Conservation (phyloP, 2,888 invertebrate genomes). For the Drepana falcataria region DNA sequence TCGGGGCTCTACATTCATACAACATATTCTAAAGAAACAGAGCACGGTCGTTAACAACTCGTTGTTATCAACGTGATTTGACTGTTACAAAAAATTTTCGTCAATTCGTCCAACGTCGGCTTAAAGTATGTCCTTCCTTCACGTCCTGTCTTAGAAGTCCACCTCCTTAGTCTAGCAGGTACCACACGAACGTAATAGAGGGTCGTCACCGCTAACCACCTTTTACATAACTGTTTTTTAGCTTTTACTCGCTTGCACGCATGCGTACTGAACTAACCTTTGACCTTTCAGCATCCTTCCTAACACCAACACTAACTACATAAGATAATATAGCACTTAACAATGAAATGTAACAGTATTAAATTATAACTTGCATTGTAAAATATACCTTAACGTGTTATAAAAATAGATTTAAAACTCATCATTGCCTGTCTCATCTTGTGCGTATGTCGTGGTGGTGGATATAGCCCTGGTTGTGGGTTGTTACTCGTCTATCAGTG, state of each 20-base stretch:
- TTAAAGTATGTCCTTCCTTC: slow-evolving; percentile 6
- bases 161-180: slow-evolving; percentile 26
- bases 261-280: slow-evolving; percentile 72
- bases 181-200: slow-evolving; percentile 28
- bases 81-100: neutral
- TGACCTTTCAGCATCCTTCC: slow-evolving; percentile 73
- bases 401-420: slow-evolving; percentile 12
- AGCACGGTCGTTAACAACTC: no score
- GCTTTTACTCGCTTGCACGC: slow-evolving; percentile 70
- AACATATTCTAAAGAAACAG: no score
- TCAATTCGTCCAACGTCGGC: neutral
- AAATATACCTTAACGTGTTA: neutral
- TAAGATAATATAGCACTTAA: slow-evolving; percentile 33
- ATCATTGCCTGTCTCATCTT: slow-evolving; percentile 55
- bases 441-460: slow-evolving; percentile 31
- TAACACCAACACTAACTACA: slow-evolving; percentile 63
- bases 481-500: slow-evolving; percentile 1
- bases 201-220: slow-evolving; percentile 63
- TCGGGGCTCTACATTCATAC: neutral
- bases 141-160: slow-evolving; percentile 19
- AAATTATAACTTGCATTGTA: neutral
- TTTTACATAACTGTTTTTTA: slow-evolving; percentile 42
- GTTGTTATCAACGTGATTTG: no score
- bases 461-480: slow-evolving; percentile 28
- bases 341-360: slow-evolving; percentile 13